Evolutionary conservation across 2,797 vertebrate species (phyloP).

Genomic region (Eremophila alpestris): DNA sequence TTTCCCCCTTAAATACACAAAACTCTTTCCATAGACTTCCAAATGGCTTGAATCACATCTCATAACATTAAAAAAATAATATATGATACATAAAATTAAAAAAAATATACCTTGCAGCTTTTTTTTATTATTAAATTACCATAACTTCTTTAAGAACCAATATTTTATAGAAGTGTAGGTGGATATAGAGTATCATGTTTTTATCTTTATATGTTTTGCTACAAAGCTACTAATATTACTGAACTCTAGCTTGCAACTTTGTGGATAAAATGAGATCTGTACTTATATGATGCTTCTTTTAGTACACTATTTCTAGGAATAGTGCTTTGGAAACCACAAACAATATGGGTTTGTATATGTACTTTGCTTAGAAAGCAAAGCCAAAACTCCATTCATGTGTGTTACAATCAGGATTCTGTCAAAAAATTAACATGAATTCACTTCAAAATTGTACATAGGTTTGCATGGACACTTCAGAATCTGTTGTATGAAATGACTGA

Average conservation of each 20-base stretch:
- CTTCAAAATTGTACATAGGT: not conserved
- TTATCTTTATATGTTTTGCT: not conserved
- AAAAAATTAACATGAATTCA: not conserved
- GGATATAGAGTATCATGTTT: not conserved
- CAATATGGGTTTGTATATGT: not conserved
- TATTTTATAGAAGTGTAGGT: not conserved
- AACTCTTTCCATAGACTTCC: not conserved
- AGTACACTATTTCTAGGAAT: not conserved
- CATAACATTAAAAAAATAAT: not conserved
- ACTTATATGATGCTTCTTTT: not conserved
- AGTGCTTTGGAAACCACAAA: not conserved
- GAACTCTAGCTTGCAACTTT: not conserved
- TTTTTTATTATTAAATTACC: not conserved
- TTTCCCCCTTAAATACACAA: not conserved
- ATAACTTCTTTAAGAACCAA: not conserved
- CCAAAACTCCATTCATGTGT: not conserved
- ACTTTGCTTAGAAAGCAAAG: not conserved
- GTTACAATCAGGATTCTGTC: not conserved
- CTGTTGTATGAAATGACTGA: not conserved
- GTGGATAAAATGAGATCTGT: not conserved
- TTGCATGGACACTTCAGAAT: not conserved
- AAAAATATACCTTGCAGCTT: not conserved
- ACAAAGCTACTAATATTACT: not conserved
- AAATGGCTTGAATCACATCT: not conserved
- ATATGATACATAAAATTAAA: not conserved